Base-by-base conservation (phyloP, 2,797 vertebrate genomes). In the Smutsia gigantea region DNA sequence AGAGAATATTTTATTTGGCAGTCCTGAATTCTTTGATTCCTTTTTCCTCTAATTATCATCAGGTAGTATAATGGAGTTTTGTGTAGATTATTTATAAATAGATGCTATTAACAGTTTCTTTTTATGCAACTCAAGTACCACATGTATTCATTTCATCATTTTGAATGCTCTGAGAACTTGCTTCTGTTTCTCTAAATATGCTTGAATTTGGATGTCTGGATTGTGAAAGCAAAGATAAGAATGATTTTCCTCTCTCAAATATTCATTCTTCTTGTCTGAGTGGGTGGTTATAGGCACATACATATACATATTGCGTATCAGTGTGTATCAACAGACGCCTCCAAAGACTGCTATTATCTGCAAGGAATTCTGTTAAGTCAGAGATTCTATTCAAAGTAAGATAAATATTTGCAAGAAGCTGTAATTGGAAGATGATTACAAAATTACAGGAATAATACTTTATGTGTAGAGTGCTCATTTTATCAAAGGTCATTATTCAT, bases 341-440 rank as follows among this genome's bases (percentile, higher is more conserved):
- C 96, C 96, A 69, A 97, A 97, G 86, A 94, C 91, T 97, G 97
- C 97, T 97, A 96, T 97, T 97, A 96, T 97, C 96, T 97, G 95
- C 94, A 96, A 82, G 66, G 55, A 82, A 97, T 97, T 97, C 96
- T 97, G 95, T 95, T 81, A 97, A 97, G 97, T 97, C 96, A 96
- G 94, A 95, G 79, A 97, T 90, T 96, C 94, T 97, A 97, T 97
- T 97, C 94, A 94, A 95, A 97, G 86, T 82, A 95, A 95, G 93
- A 96, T 95, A 97, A 97, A 97, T 98, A 97, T 97, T 98, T 97
- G 87, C 75, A 97, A 92, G 94, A 95, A 96, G 86, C 96, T 94
- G 91, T 94, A 94, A 96, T 96, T 96, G 89, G 69, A 95, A 94
- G 84, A 95, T 94, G 96, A 97, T 97, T 96, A 87, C 68, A 97